These are phyloP conservation scores for Scaptomyza flava DNA, from an alignment of 2,888 invertebrate species.

Conservation along the genomic window DNA sequence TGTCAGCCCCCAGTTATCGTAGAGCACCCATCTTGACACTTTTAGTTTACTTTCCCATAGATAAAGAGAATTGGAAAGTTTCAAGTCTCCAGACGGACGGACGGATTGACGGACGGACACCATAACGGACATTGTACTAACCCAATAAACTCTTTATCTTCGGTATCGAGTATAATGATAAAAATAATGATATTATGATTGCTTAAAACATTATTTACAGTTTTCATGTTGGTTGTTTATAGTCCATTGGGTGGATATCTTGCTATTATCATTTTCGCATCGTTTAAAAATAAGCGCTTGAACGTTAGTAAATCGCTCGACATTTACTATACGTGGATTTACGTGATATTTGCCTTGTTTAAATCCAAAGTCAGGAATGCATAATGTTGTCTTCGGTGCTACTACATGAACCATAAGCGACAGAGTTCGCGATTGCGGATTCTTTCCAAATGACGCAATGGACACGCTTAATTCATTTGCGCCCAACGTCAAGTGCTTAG, in stretches of 20 bases:
- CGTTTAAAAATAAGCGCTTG: slow-evolving; percentile 25
- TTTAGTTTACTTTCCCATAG: too few species aligned
- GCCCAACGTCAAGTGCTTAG: slow-evolving; percentile 25
- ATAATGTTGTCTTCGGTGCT: background rate
- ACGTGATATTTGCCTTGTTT: slow-evolving; percentile 4
- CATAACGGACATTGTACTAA: too few species aligned
- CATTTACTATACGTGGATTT: slow-evolving; percentile 1
- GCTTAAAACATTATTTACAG: slow-evolving; percentile 8
- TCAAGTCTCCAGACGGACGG: too few species aligned
- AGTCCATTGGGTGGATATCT: slow-evolving; percentile 13
- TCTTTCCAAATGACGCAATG: slow-evolving; percentile 1
- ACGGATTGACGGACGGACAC: too few species aligned
- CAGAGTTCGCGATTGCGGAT: background rate
- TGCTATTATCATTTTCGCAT: background rate
- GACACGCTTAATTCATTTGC: slow-evolving; percentile 22
- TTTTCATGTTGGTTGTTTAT: slow-evolving; percentile 4
- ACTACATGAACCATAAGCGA: slow-evolving; percentile 25
- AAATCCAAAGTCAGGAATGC: slow-evolving; percentile 17
- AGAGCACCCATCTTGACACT: too few species aligned
- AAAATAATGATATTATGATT: too few species aligned
- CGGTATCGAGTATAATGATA: too few species aligned
- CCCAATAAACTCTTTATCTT: too few species aligned
- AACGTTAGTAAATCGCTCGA: slow-evolving; percentile 28
- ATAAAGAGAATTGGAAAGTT: too few species aligned
- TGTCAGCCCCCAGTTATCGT: too few species aligned